Evolutionary conservation across 2,888 invertebrate species (phyloP).

Genomic region (Syrphus vitripennis): DNA sequence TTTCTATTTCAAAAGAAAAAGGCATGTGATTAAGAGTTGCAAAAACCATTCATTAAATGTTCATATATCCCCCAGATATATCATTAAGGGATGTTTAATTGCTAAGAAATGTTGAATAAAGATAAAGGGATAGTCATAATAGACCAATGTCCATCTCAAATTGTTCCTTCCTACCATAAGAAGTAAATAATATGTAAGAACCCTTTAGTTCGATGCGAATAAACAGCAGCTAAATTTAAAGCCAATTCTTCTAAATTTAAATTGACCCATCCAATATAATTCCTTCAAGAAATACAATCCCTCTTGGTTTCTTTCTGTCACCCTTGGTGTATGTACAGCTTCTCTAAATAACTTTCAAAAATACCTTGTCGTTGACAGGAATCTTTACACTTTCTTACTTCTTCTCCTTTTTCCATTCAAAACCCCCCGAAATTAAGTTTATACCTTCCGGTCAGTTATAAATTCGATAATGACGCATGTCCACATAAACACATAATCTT

Average conservation of each 20-base stretch:
- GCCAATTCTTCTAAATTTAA: background rate
- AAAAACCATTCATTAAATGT: background rate
- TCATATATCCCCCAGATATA: too few relatives aligned
- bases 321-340: background rate
- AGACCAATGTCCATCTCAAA: background rate
- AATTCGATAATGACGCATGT: slow-evolving; percentile 53
- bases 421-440: slow-evolving; percentile 27
- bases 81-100: background rate
- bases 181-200: background rate
- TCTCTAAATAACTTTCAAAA: slow-evolving; percentile 22
- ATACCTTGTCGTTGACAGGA: slow-evolving; percentile 23
- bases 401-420: background rate
- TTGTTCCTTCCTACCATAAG: background rate
- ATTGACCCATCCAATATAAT: background rate
- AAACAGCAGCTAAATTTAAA: background rate
- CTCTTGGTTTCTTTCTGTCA: background rate
- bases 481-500: slow-evolving; percentile 43
- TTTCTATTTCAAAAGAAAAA: background rate
- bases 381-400: slow-evolving; percentile 24
- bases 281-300: slow-evolving; percentile 8
- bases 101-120: slow-evolving; percentile 2
- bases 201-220: background rate
- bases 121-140: background rate
- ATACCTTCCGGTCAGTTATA: slow-evolving; percentile 61
- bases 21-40: background rate